Conservation (phyloP, 2,797 vertebrate genomes). For the Chelmon rostratus region DNA sequence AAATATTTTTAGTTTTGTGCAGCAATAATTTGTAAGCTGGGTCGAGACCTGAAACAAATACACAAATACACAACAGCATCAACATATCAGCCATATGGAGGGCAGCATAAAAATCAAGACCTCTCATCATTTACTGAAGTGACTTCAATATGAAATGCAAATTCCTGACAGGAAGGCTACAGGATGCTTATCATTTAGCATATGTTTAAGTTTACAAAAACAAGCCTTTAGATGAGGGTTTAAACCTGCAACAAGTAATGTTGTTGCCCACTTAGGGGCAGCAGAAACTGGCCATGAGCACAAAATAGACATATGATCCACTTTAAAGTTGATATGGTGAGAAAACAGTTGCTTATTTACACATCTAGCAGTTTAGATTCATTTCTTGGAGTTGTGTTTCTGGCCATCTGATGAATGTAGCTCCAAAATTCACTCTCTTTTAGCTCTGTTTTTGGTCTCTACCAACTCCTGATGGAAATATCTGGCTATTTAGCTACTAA, state of each 20-base stretch:
- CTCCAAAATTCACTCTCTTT: neutral
- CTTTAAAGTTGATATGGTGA: neutral
- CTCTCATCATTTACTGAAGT: neutral
- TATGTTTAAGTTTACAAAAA: no score
- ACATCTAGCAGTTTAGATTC: neutral
- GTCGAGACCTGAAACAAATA: neutral
- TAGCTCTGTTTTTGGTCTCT: conserved; percentile 1
- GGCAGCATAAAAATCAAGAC: neutral
- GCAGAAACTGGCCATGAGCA: neutral
- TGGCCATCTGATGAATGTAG: neutral
- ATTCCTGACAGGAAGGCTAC: no score
- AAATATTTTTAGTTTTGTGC: neutral
- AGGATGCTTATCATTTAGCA: no score
- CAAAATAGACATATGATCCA: neutral
- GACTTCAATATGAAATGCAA: neutral
- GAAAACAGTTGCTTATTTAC: neutral
- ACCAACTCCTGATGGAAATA: neutral
- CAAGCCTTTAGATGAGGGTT: neutral
- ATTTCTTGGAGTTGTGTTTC: neutral
- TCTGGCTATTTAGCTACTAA: neutral
- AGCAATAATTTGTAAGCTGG: neutral
- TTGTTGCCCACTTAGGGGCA: neutral
- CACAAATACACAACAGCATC: no score
- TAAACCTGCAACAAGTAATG: neutral
- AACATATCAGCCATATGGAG: neutral